phyloP scores from a whole-genome alignment of 92 coral and sea anemone species.

The Nematostella vectensis region DNA sequence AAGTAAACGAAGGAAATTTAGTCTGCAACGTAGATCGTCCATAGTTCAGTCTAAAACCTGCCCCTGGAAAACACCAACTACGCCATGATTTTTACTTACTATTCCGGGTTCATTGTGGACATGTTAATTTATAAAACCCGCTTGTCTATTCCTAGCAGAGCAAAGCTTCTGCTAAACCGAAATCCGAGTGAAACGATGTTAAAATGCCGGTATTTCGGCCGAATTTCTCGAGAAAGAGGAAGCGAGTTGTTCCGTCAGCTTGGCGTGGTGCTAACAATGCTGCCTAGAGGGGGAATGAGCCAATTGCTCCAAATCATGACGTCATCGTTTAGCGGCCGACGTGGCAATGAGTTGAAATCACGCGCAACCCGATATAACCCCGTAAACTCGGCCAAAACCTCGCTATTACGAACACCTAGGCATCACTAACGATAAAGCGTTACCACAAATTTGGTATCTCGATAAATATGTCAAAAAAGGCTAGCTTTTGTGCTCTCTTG shows the following conservation, averaged over 20 bases:
- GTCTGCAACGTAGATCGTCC: conserved; percentile 60
- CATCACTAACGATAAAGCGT: no score
- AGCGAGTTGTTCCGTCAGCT: conserved; percentile 89
- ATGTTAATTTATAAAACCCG: conserved; percentile 83
- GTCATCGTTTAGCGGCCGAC: conserved; percentile 74
- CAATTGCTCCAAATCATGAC: conserved; percentile 64
- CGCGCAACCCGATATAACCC: not conserved
- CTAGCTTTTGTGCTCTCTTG: no score
- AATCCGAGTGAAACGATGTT: conserved; percentile 58
- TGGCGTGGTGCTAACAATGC: conserved; percentile 96
- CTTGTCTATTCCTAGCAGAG: conserved; percentile 48
- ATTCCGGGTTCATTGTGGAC: conserved; percentile 99
- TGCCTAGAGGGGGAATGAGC: conserved; percentile 92
- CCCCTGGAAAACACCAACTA: conserved; percentile 45
- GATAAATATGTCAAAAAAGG: no score
- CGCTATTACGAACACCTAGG: no score
- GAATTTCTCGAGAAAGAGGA: conserved; percentile 67
- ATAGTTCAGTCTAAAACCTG: conserved; percentile 59
- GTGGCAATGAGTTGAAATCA: conserved; percentile 51
- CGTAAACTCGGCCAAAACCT: not conserved
- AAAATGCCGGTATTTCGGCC: conserved; percentile 73
- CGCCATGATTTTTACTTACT: conserved; percentile 80
- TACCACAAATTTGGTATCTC: no score
- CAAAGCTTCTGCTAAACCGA: conserved; percentile 54
- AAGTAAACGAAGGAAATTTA: conserved; percentile 38